Percentiles rank a stretch among this genome's conserved stretches.
Conservation (phyloP, 1,140 invertebrate genomes). For the Andrena cerasifolii region DNA sequence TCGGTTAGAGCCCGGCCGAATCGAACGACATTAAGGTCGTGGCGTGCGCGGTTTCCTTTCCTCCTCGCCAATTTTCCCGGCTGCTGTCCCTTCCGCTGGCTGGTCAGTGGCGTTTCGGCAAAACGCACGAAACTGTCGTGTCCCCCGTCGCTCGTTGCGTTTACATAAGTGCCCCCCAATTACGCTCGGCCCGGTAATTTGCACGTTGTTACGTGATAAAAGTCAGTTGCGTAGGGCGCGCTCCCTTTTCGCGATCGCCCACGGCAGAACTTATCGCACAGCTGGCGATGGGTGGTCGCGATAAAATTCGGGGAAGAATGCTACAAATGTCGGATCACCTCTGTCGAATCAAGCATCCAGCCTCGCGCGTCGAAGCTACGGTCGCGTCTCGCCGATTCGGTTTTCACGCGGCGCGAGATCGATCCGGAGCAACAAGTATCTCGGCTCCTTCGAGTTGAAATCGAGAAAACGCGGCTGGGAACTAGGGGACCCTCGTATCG, state of each 20-base stretch:
- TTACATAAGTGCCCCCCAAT: too few species aligned
- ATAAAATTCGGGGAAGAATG: slow-evolving; percentile 16
- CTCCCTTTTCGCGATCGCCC: slow-evolving; percentile 22
- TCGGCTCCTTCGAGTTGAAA: slow-evolving; percentile 27
- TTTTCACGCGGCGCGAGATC: slow-evolving; percentile 35
- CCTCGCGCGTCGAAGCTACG: neutral
- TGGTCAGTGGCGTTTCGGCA: too few species aligned
- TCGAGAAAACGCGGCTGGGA: neutral
- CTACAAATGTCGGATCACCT: slow-evolving; percentile 16
- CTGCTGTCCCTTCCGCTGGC: too few species aligned
- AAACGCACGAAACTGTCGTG: too few species aligned
- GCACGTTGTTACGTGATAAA: slow-evolving; percentile 34
- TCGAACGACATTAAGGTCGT: too few species aligned
- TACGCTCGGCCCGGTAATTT: neutral
- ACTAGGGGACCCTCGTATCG: neutral
- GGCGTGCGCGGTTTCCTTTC: too few species aligned
- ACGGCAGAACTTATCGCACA: slow-evolving; percentile 10
- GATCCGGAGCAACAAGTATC: slow-evolving; percentile 55
- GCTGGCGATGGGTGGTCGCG: slow-evolving; percentile 1
- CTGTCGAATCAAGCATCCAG: slow-evolving; percentile 4
- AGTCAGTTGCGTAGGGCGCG: slow-evolving; percentile 23
- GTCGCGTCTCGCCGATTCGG: slow-evolving; percentile 26
- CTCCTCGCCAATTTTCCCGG: too few species aligned
- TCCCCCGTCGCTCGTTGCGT: too few species aligned
- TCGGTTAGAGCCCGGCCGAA: too few species aligned